A percentile compares a stretch with the other conserved stretches of the same genome.
These are phyloP conservation scores for Eutrigla gurnardus DNA, from an alignment of 2,797 vertebrate species.

Conservation along the genomic window DNA sequence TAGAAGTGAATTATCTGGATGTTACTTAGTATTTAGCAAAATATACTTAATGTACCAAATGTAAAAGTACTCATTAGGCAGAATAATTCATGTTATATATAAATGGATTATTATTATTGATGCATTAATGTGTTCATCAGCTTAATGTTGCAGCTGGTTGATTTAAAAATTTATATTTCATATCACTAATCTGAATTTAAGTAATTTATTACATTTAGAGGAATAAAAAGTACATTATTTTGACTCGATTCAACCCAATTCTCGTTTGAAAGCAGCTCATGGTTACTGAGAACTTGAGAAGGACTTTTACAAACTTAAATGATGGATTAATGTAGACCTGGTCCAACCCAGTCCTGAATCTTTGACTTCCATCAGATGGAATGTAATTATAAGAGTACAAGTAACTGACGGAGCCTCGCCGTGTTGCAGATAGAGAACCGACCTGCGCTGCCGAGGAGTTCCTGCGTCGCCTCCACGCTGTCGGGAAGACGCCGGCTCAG, in stretches of 20 bases:
- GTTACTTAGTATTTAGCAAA: not conserved
- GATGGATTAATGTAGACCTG: not conserved
- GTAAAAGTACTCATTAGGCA: not conserved
- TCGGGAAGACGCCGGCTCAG: constrained; percentile 70
- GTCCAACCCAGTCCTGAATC: not conserved
- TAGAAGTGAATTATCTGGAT: not conserved
- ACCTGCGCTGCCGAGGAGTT: constrained; percentile 85
- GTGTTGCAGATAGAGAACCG: not conserved
- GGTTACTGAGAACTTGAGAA: not conserved
- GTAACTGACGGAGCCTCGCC: not conserved
- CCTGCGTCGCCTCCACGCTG: constrained; percentile 61
- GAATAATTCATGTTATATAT: not conserved
- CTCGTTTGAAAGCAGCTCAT: no score
- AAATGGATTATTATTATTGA: not conserved
- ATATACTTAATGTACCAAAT: not conserved
- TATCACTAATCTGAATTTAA: not conserved
- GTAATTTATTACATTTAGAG: not conserved
- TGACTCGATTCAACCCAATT: no score
- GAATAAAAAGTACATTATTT: not conserved
- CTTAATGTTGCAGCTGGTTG: not conserved
- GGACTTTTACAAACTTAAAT: no score
- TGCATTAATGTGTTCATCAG: not conserved
- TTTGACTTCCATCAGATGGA: not conserved
- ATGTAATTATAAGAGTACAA: no score
- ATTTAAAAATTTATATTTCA: not conserved